Evolutionary conservation across 2,113 vertebrate genomes (phyloP).

Genomic region (Microcebus murinus): DNA sequence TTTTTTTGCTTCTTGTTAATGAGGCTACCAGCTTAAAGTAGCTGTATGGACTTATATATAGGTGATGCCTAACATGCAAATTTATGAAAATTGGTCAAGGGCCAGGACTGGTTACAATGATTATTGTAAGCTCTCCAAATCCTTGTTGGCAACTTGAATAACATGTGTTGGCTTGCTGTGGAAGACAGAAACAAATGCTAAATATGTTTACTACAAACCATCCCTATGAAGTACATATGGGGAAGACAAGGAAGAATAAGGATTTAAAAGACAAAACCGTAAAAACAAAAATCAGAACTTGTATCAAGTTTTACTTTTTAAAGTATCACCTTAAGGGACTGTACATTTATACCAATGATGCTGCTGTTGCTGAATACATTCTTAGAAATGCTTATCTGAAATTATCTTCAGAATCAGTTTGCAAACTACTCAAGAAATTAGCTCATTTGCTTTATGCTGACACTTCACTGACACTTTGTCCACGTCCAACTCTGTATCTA

Average conservation of each 20-base stretch:
- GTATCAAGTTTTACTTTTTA: not conserved
- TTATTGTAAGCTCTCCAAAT: not conserved
- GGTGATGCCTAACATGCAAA: not conserved
- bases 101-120: not conserved
- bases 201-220: not conserved
- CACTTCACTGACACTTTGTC: not conserved
- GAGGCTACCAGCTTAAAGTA: not conserved
- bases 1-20: not conserved
- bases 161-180: not conserved
- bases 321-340: not conserved
- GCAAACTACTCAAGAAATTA: not conserved
- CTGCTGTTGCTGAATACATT: not conserved
- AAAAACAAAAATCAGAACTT: not conserved
- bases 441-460: not conserved
- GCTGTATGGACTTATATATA: not conserved
- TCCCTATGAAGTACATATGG: not conserved
- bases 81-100: not conserved
- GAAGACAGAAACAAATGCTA: slow-evolving; percentile 6
- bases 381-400: slow-evolving; percentile 10
- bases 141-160: not conserved
- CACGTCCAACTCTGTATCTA: not conserved
- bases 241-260: not conserved
- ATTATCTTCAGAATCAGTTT: not conserved
- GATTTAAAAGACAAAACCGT: not conserved
- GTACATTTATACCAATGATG: not conserved